Evolutionary conservation across 2,888 invertebrate genomes (phyloP), one percentile per base, ranked within the genome.

Genomic region (Theodoxus fluviatilis): DNA sequence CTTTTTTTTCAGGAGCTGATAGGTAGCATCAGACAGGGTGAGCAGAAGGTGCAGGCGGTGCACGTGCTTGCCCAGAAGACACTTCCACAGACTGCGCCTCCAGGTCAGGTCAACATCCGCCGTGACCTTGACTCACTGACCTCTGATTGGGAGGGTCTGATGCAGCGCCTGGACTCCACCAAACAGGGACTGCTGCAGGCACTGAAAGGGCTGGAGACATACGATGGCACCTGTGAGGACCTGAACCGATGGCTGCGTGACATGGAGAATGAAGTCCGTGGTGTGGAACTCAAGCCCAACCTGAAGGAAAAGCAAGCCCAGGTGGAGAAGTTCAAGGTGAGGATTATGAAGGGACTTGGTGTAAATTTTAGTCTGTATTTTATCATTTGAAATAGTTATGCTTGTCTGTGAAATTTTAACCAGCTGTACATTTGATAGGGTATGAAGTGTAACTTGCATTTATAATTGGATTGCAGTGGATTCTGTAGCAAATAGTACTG

Each of bases 1-100:
- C 37, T 15, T 33, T 33, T 67, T 69, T 80, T 84, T 31, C 68
- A 84, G 85, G 83, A 84, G 28, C 72, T 86, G 47, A 71, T 77
- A 25, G 75, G 77, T 31, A 80, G 79, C 12, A 66, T 80, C 69
- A 71, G 73, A 68, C 84, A 85, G 59, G 85, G 85, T 18, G 80
- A 84, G 67, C 91, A 92, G 0, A 90, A 91, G 63, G 93, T 96
- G 82, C 95, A 96, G 85, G 91, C 92, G 65, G 90, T 95, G 1
- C 90, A 94, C 25, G 93, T 94, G 79, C 91, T 93, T 57, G 96
- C 96, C 1, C 96, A 97, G 88, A 94, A 94, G 85, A 88, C 96
- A 0, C 95, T 96, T 81, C 91, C 93, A 0, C 95, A 96, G 81
- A 97, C 97, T 0, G 95, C 95, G 67, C 94, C 95, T 0, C 95